Evolutionary conservation across 2,113 vertebrate species (phyloP), one percentile per base, ranked within the genome.

Genomic region (Neofelis nebulosa): DNA sequence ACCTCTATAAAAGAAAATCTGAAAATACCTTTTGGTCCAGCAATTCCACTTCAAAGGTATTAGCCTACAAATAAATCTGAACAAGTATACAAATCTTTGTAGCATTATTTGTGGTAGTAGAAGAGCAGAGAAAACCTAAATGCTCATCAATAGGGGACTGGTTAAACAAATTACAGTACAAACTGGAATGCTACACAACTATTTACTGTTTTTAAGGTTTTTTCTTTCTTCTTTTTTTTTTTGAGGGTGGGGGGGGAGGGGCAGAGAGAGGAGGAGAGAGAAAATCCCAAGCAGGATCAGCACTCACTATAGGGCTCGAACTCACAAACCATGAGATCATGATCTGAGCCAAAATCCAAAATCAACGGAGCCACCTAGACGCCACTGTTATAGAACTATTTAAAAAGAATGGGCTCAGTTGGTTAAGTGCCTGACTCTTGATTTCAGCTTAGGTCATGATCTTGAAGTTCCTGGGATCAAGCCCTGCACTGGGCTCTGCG

Each of bases 51-150:
- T 88, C 41, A 57, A 95, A 96, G 85, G 92, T 74, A 91, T 2
- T 94, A 66, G 25, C 27, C 23, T 81, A 71, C 6, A 76, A 41
- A 41, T 66, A 88, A 96, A 78, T 74, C 14, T 96, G 41, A 12
- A 73, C 4, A 31, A n/a, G 4, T 50, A 27, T 31, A 83, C 23
- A 95, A 69, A 87, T 52, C 45, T 73, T 61, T 91, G 10, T 15
- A 84, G 33, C 41, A 79, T 45, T 94, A 33, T 23, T 38, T 94
- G 7, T 80, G 55, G 36, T 74, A 73, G 13, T 3, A 61, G 23
- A 86, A 88, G 25, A 94, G 63, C 71, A 92, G 21, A 94, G 68
- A 89, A 90, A 90, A 65, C 9, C 68, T 81, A 90, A 93, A 61
- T 33, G 38, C 13, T 27, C 15, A 93, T 36, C 15, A 86, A 81